phyloP scores from a whole-genome alignment of 1,140 invertebrate genomes.

The Mercenaria mercenaria region DNA sequence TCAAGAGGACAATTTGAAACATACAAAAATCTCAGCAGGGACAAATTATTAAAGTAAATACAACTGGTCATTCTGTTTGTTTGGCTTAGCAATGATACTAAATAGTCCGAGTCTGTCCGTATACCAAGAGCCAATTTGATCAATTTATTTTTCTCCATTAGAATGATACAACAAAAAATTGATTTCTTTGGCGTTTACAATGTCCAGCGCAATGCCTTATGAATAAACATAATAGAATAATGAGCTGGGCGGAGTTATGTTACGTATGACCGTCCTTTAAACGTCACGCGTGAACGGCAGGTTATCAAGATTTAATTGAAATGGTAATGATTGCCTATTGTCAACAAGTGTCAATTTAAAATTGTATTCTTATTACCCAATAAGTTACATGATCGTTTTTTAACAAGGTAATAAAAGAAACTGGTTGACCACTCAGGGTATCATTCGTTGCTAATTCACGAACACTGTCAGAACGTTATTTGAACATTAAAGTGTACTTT shows the following conservation, averaged over 20 bases:
- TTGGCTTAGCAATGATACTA: constrained; percentile 1
- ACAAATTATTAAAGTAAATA: constrained; percentile 47
- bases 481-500: too few relatives aligned
- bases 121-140: background rate
- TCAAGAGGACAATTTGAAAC: constrained; percentile 20
- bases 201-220: background rate
- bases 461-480: background rate
- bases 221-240: constrained; percentile 57
- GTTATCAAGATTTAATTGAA: constrained; percentile 54
- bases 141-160: background rate
- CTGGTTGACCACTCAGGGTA: background rate
- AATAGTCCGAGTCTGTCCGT: background rate
- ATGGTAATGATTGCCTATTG: constrained; percentile 65
- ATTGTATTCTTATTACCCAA: constrained; percentile 64
- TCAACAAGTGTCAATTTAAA: constrained; percentile 53
- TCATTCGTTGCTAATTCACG: background rate
- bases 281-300: background rate
- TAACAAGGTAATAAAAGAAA: constrained; percentile 24
- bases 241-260: constrained; percentile 15
- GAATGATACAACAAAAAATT: constrained; percentile 16
- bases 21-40: constrained; percentile 29
- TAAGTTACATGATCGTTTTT: constrained; percentile 47
- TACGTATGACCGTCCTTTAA: constrained; percentile 7
- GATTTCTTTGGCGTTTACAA: background rate
- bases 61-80: constrained; percentile 32